These are phyloP conservation scores for Laticauda colubrina DNA, from an alignment of 2,113 vertebrate species.

Conservation along the genomic window DNA sequence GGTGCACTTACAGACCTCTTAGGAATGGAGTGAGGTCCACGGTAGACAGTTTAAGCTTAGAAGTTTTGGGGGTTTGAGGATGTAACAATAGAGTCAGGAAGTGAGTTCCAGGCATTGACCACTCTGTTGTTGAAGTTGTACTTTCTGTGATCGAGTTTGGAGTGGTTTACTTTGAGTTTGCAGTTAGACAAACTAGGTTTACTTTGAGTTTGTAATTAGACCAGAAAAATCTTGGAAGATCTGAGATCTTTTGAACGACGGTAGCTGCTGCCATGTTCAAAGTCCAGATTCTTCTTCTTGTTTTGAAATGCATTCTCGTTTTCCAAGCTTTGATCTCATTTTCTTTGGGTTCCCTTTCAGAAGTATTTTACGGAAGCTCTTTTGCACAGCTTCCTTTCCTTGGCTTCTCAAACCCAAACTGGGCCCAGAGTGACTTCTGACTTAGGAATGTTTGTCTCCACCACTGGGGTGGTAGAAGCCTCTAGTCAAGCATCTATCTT, in stretches of 20 bases:
- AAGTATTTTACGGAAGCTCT: not conserved
- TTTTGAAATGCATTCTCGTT: not conserved
- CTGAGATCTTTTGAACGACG: not conserved
- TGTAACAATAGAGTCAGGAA: too few relatives aligned
- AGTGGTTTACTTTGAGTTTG: too few relatives aligned
- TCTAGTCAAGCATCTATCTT: conserved; percentile 43
- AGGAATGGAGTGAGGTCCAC: too few relatives aligned
- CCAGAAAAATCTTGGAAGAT: not conserved
- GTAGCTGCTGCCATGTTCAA: rapidly evolving
- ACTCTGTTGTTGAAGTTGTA: too few relatives aligned
- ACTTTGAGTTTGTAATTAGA: too few relatives aligned
- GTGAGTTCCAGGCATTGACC: too few relatives aligned
- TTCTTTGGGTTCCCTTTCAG: conserved; percentile 15
- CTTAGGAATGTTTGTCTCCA: conserved; percentile 31
- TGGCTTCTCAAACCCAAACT: not conserved
- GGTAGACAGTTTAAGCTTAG: too few relatives aligned
- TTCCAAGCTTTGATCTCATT: not conserved
- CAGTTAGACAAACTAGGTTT: too few relatives aligned
- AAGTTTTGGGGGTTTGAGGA: too few relatives aligned
- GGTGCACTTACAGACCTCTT: too few relatives aligned
- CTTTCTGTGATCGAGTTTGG: too few relatives aligned
- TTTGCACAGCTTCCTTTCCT: conserved; percentile 25
- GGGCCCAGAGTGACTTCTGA: conserved; percentile 41
- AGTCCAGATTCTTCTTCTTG: not conserved
- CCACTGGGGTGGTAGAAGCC: conserved; percentile 9